Evolutionary conservation across 1,140 invertebrate species (phyloP), one percentile per base, ranked within the genome.

Genomic region (Rhopalosiphum padi): DNA sequence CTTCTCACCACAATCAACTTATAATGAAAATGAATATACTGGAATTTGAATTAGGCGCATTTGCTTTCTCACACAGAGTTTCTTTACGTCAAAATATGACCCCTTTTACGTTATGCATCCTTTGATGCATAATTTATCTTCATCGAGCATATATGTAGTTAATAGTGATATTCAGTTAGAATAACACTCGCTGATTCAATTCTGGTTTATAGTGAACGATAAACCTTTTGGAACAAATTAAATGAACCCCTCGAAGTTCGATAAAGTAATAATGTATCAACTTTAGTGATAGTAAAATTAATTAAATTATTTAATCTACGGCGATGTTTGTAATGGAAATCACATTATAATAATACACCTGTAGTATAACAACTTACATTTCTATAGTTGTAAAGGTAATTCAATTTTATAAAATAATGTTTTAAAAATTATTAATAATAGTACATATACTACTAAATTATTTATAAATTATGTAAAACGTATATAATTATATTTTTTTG

Each of bases 221-320:
- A n/a, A 68, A 77, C 60, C 60, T 77, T 77, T 77, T 6, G 60
- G n/a, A 77, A 77, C 60, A 77, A 77, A 77, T n/a, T 77, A 77
- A 77, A 77, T 77, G 30, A 77, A 77, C n/a, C 60, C n/a, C 60
- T 77, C 60, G 60, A 77, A n/a, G 30, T 77, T n/a, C 5, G 5
- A n/a, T n/a, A 18, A 77, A 77, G 60, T 35, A 77, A n/a, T n/a
- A 18, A 77, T n/a, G 60, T 35, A 77, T 77, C 30, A 18, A 18
- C 30, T 77, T 30, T 18, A 18, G n/a, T 5, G 15, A 77, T 77
- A 77, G 30, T 77, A 77, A 77, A 77, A 77, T 77, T 77, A 77
- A 77, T 77, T n/a, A 77, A 77, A 77, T 77, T 77, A 77, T 77
- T 77, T 6, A 35, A n/a, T 35, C 30, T 77, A 68, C 30, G n/a